Evolutionary conservation across 2,113 vertebrate species (phyloP), one percentile per base, ranked within the genome.

Genomic region (Lepus timidus): DNA sequence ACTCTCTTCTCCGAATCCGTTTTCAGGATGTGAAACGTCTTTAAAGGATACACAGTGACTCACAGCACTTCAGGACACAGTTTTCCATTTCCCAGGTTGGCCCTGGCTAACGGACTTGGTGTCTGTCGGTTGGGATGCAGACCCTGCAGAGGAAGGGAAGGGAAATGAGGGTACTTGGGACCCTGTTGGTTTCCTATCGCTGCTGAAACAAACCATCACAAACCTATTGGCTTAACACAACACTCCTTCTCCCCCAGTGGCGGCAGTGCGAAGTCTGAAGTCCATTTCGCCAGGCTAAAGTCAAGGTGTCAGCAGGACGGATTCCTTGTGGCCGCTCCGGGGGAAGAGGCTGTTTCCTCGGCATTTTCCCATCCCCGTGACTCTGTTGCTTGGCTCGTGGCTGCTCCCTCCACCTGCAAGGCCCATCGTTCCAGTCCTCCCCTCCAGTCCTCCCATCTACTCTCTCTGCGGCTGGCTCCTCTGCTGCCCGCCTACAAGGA

Each of bases 21-120:
- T 81, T 73, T 31, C 88, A 81, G 33, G 62, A 81, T 31, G n/a
- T 70, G 85, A 61, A 83, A 79, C 93, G 55, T 93, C 64, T 92
- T 86, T 92, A 91, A 94, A 92, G 92, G 64, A 73, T 61, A 88
- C 13, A 70, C 33, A 64, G 62, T 68, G 95, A 36, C 51, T 82
- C 80, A 14, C 62, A 86, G 74, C 65, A 88, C 44, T 74, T 78
- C 67, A 89, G 83, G 61, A 16, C 44, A 96, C 52, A 95, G 19
- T 65, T 58, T 88, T 76, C 68, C 36, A 52, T 81, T 83, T 91
- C 83, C 84, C 71, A 52, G 61, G 71, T 44, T 91, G 74, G 36
- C 33, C 55, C 55, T 88, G 36, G 33, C 61, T 79, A 39, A 23
- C 73, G 88, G 67, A 67, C 33, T 16, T 71, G 9, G 1, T 22